Conservation (phyloP, 2,888 invertebrate genomes). For the Aphodius granarius region DNA sequence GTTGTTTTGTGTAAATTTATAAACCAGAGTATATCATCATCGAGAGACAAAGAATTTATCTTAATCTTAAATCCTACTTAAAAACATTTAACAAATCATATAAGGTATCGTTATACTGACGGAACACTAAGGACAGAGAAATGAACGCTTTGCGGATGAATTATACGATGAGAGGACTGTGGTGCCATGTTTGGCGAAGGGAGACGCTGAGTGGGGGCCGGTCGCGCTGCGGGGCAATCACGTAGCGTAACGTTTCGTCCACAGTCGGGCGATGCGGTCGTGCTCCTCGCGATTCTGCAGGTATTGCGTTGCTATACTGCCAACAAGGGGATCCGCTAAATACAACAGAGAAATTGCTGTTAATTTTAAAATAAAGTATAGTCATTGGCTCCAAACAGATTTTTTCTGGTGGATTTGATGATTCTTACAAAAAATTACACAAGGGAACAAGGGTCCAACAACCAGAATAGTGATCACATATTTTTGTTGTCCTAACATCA, state of each 20-base stretch:
- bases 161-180: constrained; percentile 44
- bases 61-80: constrained; percentile 28
- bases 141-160: constrained; percentile 32
- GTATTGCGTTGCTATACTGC: constrained; percentile 98
- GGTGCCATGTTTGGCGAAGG: constrained; percentile 49
- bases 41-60: constrained; percentile 31
- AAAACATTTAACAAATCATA: constrained; percentile 29
- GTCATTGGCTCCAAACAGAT: no score
- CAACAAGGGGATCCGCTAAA: constrained; percentile 93
- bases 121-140: constrained; percentile 31
- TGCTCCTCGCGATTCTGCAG: constrained; percentile 97
- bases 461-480: no score
- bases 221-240: constrained; percentile 60
- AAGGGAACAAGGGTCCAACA: no score
- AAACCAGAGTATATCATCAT: constrained; percentile 31
- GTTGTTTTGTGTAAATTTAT: constrained; percentile 22
- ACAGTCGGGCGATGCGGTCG: constrained; percentile 95
- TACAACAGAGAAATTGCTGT: constrained; percentile 39
- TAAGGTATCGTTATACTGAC: constrained; percentile 20
- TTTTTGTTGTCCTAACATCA: no score
- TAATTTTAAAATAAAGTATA: constrained; percentile 2
- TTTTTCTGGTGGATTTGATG: no score
- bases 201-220: constrained; percentile 41
- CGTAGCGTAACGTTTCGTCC: constrained; percentile 98
- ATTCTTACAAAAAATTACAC: no score